Base-by-base conservation (phyloP, 37 sponge, comb jelly and placozoan genomes). In the Haliclona indistincta region DNA sequence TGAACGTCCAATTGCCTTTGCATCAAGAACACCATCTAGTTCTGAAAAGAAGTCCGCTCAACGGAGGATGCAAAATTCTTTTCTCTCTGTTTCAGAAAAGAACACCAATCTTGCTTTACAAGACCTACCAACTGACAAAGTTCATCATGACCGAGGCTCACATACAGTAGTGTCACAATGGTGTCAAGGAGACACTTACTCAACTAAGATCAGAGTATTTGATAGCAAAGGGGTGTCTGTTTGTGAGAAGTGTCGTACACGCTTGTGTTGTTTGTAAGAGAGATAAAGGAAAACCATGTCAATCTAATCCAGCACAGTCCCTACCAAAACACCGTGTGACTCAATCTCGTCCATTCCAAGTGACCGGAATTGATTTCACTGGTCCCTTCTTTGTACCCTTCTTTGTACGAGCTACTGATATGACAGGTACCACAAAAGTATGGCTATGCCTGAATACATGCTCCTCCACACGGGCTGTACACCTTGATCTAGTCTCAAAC, bases 41-140 rank as follows among this genome's bases (percentile, higher is more conserved):
- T 44, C 76, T 17, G 87, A 86, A 58, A 38, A 54, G n/a, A 73
- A 79, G 37, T 78, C 78, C 33, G 60, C 78, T 0, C 73, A 85
- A 60, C 67, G 2, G 20, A 28, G 28, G 28, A 56, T 30, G 56
- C 29, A 56, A 56, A 28, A 28, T 56, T 56, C n/a, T n/a, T n/a
- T n/a, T n/a, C n/a, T n/a, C n/a, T n/a, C n/a, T n/a, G n/a, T n/a
- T n/a, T n/a, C n/a, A n/a, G n/a, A n/a, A n/a, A n/a, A n/a, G n/a
- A n/a, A n/a, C n/a, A n/a, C n/a, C n/a, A n/a, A n/a, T n/a, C n/a
- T n/a, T n/a, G n/a, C n/a, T n/a, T n/a, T n/a, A n/a, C n/a, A 17
- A 13, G 17, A 49, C 13, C 13, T 17, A 49, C 13, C 53, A 13
- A 13, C 17, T 13, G 13, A 49, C 53, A 20, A 49, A 13, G 17